Percentiles rank a stretch among this genome's conserved stretches.
Evolutionary conservation across 1,140 invertebrate species (phyloP).

Genomic region (Drosophila auraria): DNA sequence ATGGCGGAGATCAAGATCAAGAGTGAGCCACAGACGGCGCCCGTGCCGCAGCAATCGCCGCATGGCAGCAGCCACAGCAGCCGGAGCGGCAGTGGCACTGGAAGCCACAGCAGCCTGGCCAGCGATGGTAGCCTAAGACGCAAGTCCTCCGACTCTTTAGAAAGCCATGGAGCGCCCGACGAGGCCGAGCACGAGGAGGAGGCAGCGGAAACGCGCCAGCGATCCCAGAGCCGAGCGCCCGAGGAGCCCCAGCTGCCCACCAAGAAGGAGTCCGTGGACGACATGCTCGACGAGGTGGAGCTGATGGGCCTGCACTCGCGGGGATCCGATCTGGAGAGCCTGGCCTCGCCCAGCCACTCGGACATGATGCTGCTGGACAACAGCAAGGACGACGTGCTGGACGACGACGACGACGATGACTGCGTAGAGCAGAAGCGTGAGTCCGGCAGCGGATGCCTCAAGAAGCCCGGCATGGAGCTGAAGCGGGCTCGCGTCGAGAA

Average conservation of each 20-base stretch:
- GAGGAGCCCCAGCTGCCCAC: conserved; percentile 51
- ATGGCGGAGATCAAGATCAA: conserved; percentile 81
- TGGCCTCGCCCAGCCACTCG: conserved; percentile 88
- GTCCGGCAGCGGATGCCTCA: conserved; percentile 28
- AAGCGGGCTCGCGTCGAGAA: conserved; percentile 97
- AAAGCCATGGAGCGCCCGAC: conserved; percentile 44
- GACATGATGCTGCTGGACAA: conserved; percentile 87
- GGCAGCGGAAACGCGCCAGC: conserved; percentile 22
- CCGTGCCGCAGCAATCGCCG: conserved; percentile 54
- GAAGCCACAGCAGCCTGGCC: conserved; percentile 60
- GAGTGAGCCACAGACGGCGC: conserved; percentile 66
- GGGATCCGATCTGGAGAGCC: conserved; percentile 86
- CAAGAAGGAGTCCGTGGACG: conserved; percentile 81
- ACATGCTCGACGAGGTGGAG: conserved; percentile 81
- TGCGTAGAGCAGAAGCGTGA: conserved; percentile 79
- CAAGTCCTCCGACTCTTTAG: conserved; percentile 77
- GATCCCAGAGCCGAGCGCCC: conserved; percentile 24
- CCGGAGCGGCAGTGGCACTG: conserved; percentile 33
- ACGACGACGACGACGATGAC: conserved; percentile 86
- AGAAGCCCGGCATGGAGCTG: conserved; percentile 88
- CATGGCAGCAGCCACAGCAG: conserved; percentile 70
- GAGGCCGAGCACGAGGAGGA: conserved; percentile 62
- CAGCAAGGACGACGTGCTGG: conserved; percentile 88
- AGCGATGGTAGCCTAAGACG: conserved; percentile 67
- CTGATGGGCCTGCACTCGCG: conserved; percentile 75